Evolutionary conservation across 1,140 invertebrate genomes (phyloP).

Genomic region (Yoshiicerus persimilis): DNA sequence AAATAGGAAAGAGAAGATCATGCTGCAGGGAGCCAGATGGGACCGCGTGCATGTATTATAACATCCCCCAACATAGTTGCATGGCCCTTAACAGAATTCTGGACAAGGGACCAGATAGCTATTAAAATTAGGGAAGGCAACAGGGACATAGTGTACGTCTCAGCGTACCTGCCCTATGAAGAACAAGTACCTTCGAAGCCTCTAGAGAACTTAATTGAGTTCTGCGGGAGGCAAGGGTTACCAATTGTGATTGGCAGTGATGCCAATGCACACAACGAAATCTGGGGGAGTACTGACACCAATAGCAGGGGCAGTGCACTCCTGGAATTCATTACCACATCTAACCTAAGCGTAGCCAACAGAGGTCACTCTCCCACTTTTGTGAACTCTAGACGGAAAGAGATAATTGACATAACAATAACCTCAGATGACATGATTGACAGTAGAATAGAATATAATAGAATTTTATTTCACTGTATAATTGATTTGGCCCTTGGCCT

Average conservation of each 20-base stretch:
- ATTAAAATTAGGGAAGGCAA: neutral
- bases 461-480: too few relatives aligned
- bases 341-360: neutral
- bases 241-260: conserved; percentile 20
- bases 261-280: conserved; percentile 10
- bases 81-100: neutral
- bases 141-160: neutral
- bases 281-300: conserved; percentile 27
- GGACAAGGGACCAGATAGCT: neutral
- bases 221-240: neutral
- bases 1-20: neutral
- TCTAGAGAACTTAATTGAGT: neutral
- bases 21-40: neutral
- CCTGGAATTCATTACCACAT: neutral
- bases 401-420: neutral
- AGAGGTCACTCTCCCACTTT: conserved; percentile 32
- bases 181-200: neutral
- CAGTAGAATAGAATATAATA: too few relatives aligned
- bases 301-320: neutral
- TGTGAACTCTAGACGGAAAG: neutral
- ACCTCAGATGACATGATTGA: neutral
- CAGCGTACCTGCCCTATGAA: neutral
- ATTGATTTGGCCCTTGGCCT: too few relatives aligned
- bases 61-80: neutral
- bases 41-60: neutral